A percentile compares a stretch with the other conserved stretches of the same genome.
Evolutionary conservation across 2,888 invertebrate species (phyloP).

Genomic region (Sinopyrophorus schimmeli): DNA sequence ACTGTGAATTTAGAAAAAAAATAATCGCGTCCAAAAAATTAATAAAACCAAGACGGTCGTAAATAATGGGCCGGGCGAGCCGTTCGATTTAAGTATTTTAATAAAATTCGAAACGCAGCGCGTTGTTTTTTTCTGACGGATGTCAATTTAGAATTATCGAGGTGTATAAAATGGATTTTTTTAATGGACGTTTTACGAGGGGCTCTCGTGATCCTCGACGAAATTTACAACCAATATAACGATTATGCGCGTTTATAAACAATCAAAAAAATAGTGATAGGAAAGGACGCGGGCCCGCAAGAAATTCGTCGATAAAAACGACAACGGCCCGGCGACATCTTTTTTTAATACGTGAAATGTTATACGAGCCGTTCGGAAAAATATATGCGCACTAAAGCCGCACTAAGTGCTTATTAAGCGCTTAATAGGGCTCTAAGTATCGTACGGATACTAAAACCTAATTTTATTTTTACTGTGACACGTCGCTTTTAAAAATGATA

Average conservation of each 20-base stretch:
- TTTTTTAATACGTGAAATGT: conserved; percentile 36
- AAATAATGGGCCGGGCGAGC: too few relatives aligned
- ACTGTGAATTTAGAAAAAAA: too few relatives aligned
- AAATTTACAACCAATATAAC: conserved; percentile 30
- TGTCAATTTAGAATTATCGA: conserved; percentile 16
- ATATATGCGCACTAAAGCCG: conserved; percentile 34
- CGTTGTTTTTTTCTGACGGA: too few relatives aligned
- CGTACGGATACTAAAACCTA: conserved; percentile 28
- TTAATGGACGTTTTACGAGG: conserved; percentile 28
- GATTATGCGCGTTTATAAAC: conserved; percentile 27
- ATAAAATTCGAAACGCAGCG: too few relatives aligned
- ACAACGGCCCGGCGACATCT: conserved; percentile 32
- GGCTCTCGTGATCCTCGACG: conserved; percentile 20
- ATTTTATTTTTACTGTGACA: conserved; percentile 24
- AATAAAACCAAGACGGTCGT: too few relatives aligned
- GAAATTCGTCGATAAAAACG: conserved; percentile 7
- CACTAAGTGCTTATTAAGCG: conserved; percentile 36
- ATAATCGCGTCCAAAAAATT: too few relatives aligned
- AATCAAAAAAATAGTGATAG: conserved; percentile 20
- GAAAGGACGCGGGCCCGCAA: neutral
- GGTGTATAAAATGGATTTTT: conserved; percentile 15
- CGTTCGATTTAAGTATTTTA: too few relatives aligned
- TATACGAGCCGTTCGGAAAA: conserved; percentile 32
- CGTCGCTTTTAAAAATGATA: conserved; percentile 11
- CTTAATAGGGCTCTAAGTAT: conserved; percentile 33